Evolutionary conservation across 2,797 vertebrate genomes (phyloP).

Genomic region (Sebastes taczanowskii): DNA sequence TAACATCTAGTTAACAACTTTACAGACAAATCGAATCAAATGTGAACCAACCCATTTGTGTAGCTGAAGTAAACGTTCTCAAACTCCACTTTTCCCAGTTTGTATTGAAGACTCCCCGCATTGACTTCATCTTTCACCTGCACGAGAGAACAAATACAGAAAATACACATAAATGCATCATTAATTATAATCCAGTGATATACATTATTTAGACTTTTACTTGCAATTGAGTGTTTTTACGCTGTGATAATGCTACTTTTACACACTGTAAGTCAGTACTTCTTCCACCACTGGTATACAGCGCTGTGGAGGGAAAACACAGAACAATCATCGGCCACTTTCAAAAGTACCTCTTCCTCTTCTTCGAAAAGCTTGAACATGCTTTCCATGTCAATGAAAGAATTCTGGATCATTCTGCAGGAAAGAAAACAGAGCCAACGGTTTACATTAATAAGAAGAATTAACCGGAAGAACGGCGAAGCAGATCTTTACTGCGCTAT

Average conservation of each 20-base stretch:
- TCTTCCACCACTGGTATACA: no score
- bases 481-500: not conserved
- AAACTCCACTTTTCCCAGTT: constrained; percentile 89
- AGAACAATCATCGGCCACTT: not conserved
- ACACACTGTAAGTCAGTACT: no score
- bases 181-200: no score
- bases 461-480: not conserved
- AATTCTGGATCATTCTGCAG: constrained; percentile 94
- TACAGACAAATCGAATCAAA: rapidly evolving
- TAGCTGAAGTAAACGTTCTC: constrained; percentile 95
- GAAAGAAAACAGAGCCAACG: not conserved
- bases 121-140: constrained; percentile 92
- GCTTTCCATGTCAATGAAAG: constrained; percentile 98
- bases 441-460: not conserved
- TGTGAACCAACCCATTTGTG: constrained; percentile 82
- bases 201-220: no score
- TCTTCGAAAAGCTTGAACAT: constrained; percentile 95
- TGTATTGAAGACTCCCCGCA: constrained; percentile 82
- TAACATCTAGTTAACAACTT: not conserved
- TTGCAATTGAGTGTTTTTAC: no score
- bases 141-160: not conserved
- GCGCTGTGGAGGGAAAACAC: not conserved
- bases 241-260: no score
- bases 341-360: constrained; percentile 85
- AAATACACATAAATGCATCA: no score